Evolutionary conservation across 2,888 invertebrate species (phyloP).

Genomic region (Eupithecia inturbata): DNA sequence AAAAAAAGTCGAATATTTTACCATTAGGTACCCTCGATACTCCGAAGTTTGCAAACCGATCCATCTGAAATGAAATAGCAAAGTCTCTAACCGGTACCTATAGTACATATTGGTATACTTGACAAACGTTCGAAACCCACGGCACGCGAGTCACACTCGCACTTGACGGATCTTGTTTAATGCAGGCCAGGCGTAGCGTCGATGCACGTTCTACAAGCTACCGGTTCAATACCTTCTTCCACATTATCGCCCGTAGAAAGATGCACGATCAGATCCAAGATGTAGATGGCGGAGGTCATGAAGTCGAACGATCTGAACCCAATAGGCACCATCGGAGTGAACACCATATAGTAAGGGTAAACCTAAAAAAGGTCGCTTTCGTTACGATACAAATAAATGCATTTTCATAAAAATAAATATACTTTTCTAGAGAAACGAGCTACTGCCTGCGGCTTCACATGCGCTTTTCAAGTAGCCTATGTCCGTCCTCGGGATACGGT

Average conservation of each 20-base stretch:
- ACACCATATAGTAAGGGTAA: constrained; percentile 69
- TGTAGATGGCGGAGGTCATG: constrained; percentile 57
- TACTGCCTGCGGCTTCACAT: too few relatives aligned
- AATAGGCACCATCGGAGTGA: constrained; percentile 50
- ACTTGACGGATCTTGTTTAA: too few relatives aligned
- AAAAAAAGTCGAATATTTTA: too few relatives aligned
- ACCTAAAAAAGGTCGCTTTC: constrained; percentile 49
- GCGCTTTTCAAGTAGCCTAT: too few relatives aligned
- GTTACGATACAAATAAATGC: neutral
- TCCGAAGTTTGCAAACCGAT: too few relatives aligned
- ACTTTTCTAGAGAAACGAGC: neutral
- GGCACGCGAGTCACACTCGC: too few relatives aligned
- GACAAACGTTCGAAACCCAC: too few relatives aligned
- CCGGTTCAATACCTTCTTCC: constrained; percentile 59
- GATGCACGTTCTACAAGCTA: neutral
- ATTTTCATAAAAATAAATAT: neutral
- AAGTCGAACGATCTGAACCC: constrained; percentile 67
- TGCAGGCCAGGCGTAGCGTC: neutral
- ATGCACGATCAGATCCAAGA: constrained; percentile 63
- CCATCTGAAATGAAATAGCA: too few relatives aligned
- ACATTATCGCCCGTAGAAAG: constrained; percentile 72
- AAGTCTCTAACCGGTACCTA: too few relatives aligned
- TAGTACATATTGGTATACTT: too few relatives aligned
- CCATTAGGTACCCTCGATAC: too few relatives aligned
- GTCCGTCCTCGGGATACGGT: too few relatives aligned